Conservation (phyloP, 2,888 invertebrate species). For the Thalpophila matura region DNA sequence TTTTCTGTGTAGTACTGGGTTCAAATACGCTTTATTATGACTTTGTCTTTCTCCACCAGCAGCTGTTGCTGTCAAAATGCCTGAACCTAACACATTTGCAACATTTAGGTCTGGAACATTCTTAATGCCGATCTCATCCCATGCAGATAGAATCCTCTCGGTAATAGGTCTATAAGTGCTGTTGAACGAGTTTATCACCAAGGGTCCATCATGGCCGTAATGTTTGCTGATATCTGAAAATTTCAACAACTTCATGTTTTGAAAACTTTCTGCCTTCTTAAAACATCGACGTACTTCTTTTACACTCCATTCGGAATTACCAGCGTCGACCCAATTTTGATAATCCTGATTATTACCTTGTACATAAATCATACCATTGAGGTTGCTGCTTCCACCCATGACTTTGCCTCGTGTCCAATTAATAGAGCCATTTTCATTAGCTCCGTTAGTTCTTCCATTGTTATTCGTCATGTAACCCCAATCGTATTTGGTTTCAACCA, state of each 20-base stretch:
- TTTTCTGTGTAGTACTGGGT: too few species aligned
- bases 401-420: conserved; percentile 92
- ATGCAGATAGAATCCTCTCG: conserved; percentile 75
- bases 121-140: conserved; percentile 81
- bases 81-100: conserved; percentile 83
- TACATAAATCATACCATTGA: conserved; percentile 91
- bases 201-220: conserved; percentile 84
- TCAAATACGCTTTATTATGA: too few species aligned
- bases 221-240: conserved; percentile 62
- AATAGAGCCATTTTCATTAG: conserved; percentile 81
- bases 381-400: conserved; percentile 90
- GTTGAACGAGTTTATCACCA: conserved; percentile 84
- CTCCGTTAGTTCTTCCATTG: conserved; percentile 93
- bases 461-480: conserved; percentile 96
- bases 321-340: conserved; percentile 87
- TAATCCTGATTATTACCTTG: conserved; percentile 88
- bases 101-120: conserved; percentile 80
- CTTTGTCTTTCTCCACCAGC: conserved; percentile 82
- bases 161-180: conserved; percentile 76
- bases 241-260: conserved; percentile 65
- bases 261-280: conserved; percentile 87
- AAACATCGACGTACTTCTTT: conserved; percentile 85
- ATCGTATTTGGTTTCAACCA: conserved; percentile 89
- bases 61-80: conserved; percentile 83
- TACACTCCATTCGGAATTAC: conserved; percentile 90